Evolutionary conservation across 23 tunicate genomes (phyloP), one percentile per base, ranked within the genome.

Genomic region (Ascidia mentula): DNA sequence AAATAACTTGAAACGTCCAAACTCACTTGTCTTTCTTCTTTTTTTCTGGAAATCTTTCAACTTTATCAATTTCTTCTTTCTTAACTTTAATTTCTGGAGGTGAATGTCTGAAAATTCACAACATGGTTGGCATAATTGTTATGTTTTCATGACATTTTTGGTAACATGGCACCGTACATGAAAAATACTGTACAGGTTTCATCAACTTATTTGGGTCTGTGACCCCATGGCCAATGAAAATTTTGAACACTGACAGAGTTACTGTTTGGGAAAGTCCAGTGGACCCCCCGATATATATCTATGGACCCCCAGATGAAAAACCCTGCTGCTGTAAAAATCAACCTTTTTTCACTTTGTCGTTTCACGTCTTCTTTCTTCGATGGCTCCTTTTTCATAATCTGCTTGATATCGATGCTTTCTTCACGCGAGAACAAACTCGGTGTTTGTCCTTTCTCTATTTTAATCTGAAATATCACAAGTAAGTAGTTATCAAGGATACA

Each of bases 391-490:
- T 82, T 77, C 60, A 60, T 88, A 28, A 82, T 42, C 45, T 85
- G 82, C 42, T 82, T 88, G 28, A 90, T 85, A 42, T 90, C 77
- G 42, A 90, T 90, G 79, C 88, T 88, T 31, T 88, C 88, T 31
- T 80, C 89, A 15, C 83, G 73, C 35, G 89, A 80, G 34, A 88
- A 90, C 7, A 85, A 73, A 32, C 82, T 37, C 5, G 85, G 45
- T 12, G 74, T 22, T 30, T 59, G 36, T 24, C 69, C 20, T 34
- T 74, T 37, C 30, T 83, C 80, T 30, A 74, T 59, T 53, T 83
- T 83, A 32, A 83, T 38, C 80, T 75, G 45, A 42, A 36, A 71
- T 18, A 36, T 20, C n/a, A 7, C 34, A 71, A 53, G 4, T 5
- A 6, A 53, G 13, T n/a, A n/a, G n/a, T n/a, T n/a, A n/a, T n/a